These are phyloP conservation scores for Chymomyza costata DNA, from an alignment of 1,140 invertebrate genomes.

Conservation along the genomic window DNA sequence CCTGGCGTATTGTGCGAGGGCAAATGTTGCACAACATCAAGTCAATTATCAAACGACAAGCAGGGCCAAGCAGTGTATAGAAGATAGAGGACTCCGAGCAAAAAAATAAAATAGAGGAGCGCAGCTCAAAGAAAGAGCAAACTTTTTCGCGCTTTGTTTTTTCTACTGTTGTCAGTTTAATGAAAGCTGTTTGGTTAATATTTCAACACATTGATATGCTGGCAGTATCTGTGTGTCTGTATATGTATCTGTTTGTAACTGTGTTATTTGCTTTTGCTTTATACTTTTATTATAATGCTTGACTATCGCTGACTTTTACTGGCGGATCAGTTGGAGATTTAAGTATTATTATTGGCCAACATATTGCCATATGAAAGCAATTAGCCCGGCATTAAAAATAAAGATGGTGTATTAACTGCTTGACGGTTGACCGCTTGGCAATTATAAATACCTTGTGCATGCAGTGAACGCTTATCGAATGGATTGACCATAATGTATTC, in stretches of 20 bases:
- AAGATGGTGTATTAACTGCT: too few species aligned
- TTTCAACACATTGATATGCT: slow-evolving; percentile 22
- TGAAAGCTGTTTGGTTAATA: slow-evolving; percentile 37
- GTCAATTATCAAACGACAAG: slow-evolving; percentile 60
- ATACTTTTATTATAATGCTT: slow-evolving; percentile 10
- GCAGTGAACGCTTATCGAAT: too few species aligned
- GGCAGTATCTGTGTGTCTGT: slow-evolving; percentile 2
- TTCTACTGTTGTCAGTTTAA: slow-evolving; percentile 43
- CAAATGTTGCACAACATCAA: slow-evolving; percentile 43
- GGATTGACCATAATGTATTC: too few species aligned
- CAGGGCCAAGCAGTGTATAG: too few species aligned
- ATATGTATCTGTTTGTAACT: slow-evolving; percentile 5
- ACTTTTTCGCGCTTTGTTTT: slow-evolving; percentile 41
- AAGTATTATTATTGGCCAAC: too few species aligned
- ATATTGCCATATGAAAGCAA: slow-evolving; percentile 5
- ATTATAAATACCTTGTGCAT: too few species aligned
- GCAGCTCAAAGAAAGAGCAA: slow-evolving; percentile 4
- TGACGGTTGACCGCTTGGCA: too few species aligned
- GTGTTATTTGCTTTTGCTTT: slow-evolving; percentile 5
- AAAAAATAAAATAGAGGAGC: background rate
- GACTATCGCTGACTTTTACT: background rate
- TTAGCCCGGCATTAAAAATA: too few species aligned
- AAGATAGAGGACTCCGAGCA: background rate
- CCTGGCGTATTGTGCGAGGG: slow-evolving; percentile 13
- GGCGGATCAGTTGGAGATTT: too few species aligned